Conservation (phyloP, 92 coral and sea anemone genomes). For the Porites lobata region DNA sequence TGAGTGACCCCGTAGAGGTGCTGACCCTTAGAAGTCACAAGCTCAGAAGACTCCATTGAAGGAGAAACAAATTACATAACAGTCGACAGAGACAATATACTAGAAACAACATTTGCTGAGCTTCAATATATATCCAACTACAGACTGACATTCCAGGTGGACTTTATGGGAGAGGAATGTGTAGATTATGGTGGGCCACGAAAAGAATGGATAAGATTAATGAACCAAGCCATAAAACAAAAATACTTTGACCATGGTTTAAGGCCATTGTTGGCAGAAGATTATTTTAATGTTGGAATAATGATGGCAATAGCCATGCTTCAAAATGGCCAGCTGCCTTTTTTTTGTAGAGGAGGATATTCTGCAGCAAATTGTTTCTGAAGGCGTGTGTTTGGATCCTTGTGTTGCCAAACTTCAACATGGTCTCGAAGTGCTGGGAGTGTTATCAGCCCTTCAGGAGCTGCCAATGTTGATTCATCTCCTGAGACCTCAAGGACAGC, state of each 20-base stretch:
- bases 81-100: constrained; percentile 58
- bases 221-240: constrained; percentile 64
- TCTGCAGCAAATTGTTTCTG: constrained; percentile 56
- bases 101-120: constrained; percentile 65
- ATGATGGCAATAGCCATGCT: constrained; percentile 71
- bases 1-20: constrained; percentile 27
- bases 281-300: constrained; percentile 57
- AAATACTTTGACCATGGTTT: constrained; percentile 64
- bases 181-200: constrained; percentile 76
- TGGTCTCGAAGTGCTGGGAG: constrained; percentile 68
- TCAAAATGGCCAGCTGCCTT: constrained; percentile 74
- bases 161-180: constrained; percentile 79
- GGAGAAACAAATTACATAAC: constrained; percentile 64
- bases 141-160: constrained; percentile 63
- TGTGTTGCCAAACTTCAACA: constrained; percentile 60
- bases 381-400: constrained; percentile 44
- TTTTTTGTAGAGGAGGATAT: constrained; percentile 48
- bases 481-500: constrained; percentile 67
- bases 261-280: constrained; percentile 44
- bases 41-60: not conserved
- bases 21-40: constrained; percentile 1
- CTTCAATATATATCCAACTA: constrained; percentile 54
- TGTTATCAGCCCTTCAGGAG: constrained; percentile 68
- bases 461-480: constrained; percentile 65
- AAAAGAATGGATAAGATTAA: constrained; percentile 66